A percentile compares a stretch with the other conserved stretches of the same genome.
phyloP scores from a whole-genome alignment of 2,888 invertebrate species.

The Amblyteles armatorius region DNA sequence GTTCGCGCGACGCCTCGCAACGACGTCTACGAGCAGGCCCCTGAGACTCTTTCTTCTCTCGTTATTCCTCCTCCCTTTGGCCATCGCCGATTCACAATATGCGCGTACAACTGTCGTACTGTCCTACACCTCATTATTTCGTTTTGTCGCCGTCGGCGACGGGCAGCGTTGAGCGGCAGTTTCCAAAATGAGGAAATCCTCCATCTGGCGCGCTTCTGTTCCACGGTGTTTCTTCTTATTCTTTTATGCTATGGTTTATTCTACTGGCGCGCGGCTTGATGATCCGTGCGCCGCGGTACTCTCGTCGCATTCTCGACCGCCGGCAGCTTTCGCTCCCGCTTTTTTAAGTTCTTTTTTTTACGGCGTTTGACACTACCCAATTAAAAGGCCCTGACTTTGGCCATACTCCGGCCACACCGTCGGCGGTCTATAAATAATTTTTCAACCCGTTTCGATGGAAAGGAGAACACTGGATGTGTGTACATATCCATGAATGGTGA shows the following conservation, averaged over 20 bases:
- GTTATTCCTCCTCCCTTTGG: slow-evolving; percentile 19
- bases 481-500: too few species aligned
- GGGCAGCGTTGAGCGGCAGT: slow-evolving; percentile 31
- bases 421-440: slow-evolving; percentile 30
- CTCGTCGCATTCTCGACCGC: slow-evolving; percentile 45
- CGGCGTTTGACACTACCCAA: slow-evolving; percentile 20
- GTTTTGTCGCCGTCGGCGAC: slow-evolving; percentile 37
- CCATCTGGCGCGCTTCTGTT: slow-evolving; percentile 51
- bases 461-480: not conserved
- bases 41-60: slow-evolving; percentile 51
- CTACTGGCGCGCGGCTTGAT: slow-evolving; percentile 18
- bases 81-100: slow-evolving; percentile 49
- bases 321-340: slow-evolving; percentile 11
- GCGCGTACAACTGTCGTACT: slow-evolving; percentile 3
- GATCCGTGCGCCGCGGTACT: slow-evolving; percentile 13
- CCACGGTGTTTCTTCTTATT: slow-evolving; percentile 30
- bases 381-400: slow-evolving; percentile 28
- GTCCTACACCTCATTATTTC: slow-evolving; percentile 26
- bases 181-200: slow-evolving; percentile 63
- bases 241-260: slow-evolving; percentile 22
- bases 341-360: slow-evolving; percentile 1
- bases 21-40: slow-evolving; percentile 32
- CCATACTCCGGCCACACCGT: not conserved
- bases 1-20: slow-evolving; percentile 35
- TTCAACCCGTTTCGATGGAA: not conserved